Evolutionary conservation across 1,140 invertebrate genomes (phyloP).

Genomic region (Macrostomum lignano): DNA sequence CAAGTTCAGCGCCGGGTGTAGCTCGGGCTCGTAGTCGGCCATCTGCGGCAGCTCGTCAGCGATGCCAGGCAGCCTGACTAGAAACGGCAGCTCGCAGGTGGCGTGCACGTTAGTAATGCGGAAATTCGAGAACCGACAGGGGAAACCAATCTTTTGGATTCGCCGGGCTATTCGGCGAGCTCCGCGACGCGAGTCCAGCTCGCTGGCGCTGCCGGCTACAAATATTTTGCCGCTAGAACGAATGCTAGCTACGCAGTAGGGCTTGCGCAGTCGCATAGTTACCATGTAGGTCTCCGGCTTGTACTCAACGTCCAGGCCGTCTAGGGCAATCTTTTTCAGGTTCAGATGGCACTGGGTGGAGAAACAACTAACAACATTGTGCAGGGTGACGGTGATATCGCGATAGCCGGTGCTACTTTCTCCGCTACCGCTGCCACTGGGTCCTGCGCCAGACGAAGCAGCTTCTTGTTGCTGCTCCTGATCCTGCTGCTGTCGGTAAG

Average conservation of each 20-base stretch:
- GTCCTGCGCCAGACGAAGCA: no score
- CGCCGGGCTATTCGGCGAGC: constrained; percentile 61
- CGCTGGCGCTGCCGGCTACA: no score
- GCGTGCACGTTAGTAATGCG: constrained; percentile 85
- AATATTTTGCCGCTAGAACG: constrained; percentile 92
- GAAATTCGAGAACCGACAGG: constrained; percentile 63
- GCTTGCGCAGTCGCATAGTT: constrained; percentile 73
- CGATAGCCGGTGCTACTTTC: no score
- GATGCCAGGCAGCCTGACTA: constrained; percentile 48
- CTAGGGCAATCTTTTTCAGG: constrained; percentile 64
- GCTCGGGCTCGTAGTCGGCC: constrained; percentile 58
- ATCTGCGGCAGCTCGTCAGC: constrained; percentile 12
- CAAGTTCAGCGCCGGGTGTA: constrained; percentile 85
- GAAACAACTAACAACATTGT: constrained; percentile 94
- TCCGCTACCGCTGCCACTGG: no score
- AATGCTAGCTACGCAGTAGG: constrained; percentile 76
- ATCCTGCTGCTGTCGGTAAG: no score
- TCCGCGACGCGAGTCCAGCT: constrained; percentile 47
- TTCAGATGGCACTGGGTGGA: constrained; percentile 84
- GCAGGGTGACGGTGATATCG: no score
- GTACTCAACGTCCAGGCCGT: constrained; percentile 73
- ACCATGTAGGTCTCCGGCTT: constrained; percentile 68
- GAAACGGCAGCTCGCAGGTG: constrained; percentile 83
- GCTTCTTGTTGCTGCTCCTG: no score
- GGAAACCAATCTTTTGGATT: constrained; percentile 65